Evolutionary conservation across 2,888 invertebrate genomes (phyloP).

Genomic region (Volucella zonaria): DNA sequence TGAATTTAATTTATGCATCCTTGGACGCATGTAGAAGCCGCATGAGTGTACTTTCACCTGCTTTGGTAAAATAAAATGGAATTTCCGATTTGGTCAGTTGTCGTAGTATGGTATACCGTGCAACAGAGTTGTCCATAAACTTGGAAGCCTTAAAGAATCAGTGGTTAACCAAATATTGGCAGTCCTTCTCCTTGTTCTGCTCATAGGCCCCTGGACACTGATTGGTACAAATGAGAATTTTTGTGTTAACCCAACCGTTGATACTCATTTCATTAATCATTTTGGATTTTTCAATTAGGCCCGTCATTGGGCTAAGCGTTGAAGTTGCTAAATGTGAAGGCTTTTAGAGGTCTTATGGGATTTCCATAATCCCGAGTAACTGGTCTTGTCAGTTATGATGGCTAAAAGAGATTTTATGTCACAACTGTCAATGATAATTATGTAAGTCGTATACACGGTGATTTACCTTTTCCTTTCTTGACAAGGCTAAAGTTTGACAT

Average conservation of each 20-base stretch:
- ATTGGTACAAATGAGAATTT: conserved; percentile 65
- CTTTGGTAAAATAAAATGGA: conserved; percentile 54
- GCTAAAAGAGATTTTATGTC: conserved; percentile 55
- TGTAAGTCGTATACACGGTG: background rate
- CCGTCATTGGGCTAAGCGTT: conserved; percentile 36
- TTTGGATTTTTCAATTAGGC: conserved; percentile 65
- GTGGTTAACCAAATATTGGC: conserved; percentile 51
- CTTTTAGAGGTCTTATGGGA: conserved; percentile 7
- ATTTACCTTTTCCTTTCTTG: too few species aligned
- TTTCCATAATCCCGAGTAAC: conserved; percentile 36
- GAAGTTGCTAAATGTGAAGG: background rate
- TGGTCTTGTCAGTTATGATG: conserved; percentile 36
- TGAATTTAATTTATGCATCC: conserved; percentile 71
- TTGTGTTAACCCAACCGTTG: conserved; percentile 40
- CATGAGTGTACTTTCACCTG: conserved; percentile 70
- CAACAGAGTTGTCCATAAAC: background rate
- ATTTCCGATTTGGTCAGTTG: conserved; percentile 57
- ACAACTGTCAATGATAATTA: conserved; percentile 54
- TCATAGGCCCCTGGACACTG: conserved; percentile 41
- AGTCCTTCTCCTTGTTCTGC: conserved; percentile 35
- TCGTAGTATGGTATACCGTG: conserved; percentile 50
- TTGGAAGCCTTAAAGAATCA: conserved; percentile 31
- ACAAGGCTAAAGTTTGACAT: too few species aligned
- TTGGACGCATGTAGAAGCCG: conserved; percentile 57
- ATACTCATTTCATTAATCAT: conserved; percentile 67